Percentiles rank a stretch among this genome's conserved stretches.
Evolutionary conservation across 2,888 invertebrate genomes (phyloP).

Genomic region (Pollenia amentaria): DNA sequence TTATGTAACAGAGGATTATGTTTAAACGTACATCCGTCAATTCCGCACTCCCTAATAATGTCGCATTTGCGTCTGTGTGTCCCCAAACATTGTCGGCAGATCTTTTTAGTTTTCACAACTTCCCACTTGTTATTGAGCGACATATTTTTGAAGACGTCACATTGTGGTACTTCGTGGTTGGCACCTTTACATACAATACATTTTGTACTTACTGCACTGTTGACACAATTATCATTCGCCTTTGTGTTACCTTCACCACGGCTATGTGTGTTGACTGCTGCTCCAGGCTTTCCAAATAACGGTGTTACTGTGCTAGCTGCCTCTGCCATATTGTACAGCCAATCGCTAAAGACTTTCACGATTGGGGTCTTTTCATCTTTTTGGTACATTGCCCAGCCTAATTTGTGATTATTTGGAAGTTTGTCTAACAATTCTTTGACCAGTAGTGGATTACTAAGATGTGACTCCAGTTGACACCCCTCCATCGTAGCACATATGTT

Average conservation of each 20-base stretch:
- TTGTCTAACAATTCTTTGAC: conserved; percentile 58
- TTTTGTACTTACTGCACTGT: conserved; percentile 15
- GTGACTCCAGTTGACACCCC: conserved; percentile 44
- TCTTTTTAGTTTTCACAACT: conserved; percentile 38
- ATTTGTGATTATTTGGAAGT: too few species aligned
- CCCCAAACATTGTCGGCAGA: conserved; percentile 52
- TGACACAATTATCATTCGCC: not conserved
- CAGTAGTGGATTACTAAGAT: conserved; percentile 46
- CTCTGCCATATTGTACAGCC: conserved; percentile 40
- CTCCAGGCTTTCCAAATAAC: too few species aligned
- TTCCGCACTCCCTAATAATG: conserved; percentile 45
- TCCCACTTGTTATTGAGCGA: conserved; percentile 48
- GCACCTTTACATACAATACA: conserved; percentile 25
- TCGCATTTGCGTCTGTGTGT: conserved; percentile 49
- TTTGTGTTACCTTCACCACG: not conserved
- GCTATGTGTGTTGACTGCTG: conserved; percentile 1
- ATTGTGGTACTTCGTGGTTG: conserved; percentile 44
- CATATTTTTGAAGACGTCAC: conserved; percentile 33
- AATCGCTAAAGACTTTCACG: conserved; percentile 43
- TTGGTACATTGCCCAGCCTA: conserved; percentile 23
- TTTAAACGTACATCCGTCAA: conserved; percentile 41
- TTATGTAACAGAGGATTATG: conserved; percentile 34
- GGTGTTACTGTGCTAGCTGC: conserved; percentile 43
- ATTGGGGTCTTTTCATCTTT: conserved; percentile 28
- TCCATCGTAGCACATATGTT: conserved; percentile 56